Evolutionary conservation across 2,888 invertebrate genomes (phyloP), one percentile per base, ranked within the genome.

Genomic region (Andrena dorsata): DNA sequence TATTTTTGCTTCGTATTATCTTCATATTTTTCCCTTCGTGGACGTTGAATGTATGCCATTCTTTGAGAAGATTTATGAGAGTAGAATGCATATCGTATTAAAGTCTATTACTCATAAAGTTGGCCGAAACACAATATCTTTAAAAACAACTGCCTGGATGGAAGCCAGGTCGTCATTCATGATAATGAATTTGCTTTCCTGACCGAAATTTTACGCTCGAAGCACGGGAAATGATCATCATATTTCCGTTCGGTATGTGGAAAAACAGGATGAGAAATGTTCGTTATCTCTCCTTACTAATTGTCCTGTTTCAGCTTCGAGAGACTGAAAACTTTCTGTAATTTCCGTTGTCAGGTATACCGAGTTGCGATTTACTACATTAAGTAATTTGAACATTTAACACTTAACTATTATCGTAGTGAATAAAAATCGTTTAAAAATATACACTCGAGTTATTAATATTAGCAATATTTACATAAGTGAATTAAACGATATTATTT

Each of bases 91-190:
- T 13, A 69, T 58, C 41, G 56, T 58, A 58, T 58, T 58, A 41
- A 41, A 58, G 23, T 56, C 35, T 23, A 56, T 56, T 58, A 58
- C 26, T 26, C 63, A 64, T 35, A 23, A 64, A 32, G 35, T 41
- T 13, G 20, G 35, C 41, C 56, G 16, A 5, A 41, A 63, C 35
- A n/a, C 56, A 26, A 20, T 28, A 35, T 56, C 56, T 16, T 41
- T 56, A 35, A 56, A 58, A 69, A 41, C 35, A 69, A 56, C 56
- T 32, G n/a, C 10, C 69, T 41, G 69, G 56, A 69, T 32, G 41
- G 26, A 16, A 35, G 69, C 56, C 69, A 69, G 35, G 23, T 35
- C 16, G 26, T 28, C n/a, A 56, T 69, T 56, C 56, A 35, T 28
- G 13, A 41, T 69, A 69, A 68, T 56, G 35, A 56, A 56, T 35